Percentiles rank a stretch among this genome's conserved stretches.
Conservation (phyloP, 2,113 vertebrate genomes). For the Anguilla rostrata region DNA sequence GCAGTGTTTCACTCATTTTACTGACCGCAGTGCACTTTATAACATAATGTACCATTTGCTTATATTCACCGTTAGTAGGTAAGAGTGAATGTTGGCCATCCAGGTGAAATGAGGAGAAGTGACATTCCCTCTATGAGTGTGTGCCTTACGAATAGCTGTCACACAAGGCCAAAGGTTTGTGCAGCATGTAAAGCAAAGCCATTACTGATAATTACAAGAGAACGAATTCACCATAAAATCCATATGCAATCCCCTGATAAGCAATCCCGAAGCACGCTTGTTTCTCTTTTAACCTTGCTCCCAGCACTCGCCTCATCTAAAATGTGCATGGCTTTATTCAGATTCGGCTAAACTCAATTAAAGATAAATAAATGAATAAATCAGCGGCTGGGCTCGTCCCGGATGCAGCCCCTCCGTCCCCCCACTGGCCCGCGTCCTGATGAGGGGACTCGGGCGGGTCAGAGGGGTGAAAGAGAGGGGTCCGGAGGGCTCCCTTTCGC, state of each 20-base stretch:
- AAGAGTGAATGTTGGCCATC: background rate
- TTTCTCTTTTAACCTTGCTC: conserved; percentile 19
- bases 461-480: background rate
- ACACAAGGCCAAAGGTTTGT: conserved; percentile 11
- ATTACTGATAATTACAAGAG: background rate
- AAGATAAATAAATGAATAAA: conserved; percentile 17
- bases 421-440: background rate
- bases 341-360: background rate
- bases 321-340: conserved; percentile 16
- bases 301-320: conserved; percentile 8
- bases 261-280: background rate
- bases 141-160: background rate
- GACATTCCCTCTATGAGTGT: background rate
- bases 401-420: background rate
- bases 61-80: background rate
- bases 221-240: conserved; percentile 6
- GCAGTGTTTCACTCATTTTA: background rate
- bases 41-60: background rate
- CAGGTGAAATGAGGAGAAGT: conserved; percentile 4
- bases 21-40: background rate
- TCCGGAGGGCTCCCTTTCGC: background rate
- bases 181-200: background rate
- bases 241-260: conserved; percentile 6
- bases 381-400: background rate
- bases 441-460: background rate